Conservation (phyloP, 2,797 vertebrate genomes). For the Sphenopsis melanotis region DNA sequence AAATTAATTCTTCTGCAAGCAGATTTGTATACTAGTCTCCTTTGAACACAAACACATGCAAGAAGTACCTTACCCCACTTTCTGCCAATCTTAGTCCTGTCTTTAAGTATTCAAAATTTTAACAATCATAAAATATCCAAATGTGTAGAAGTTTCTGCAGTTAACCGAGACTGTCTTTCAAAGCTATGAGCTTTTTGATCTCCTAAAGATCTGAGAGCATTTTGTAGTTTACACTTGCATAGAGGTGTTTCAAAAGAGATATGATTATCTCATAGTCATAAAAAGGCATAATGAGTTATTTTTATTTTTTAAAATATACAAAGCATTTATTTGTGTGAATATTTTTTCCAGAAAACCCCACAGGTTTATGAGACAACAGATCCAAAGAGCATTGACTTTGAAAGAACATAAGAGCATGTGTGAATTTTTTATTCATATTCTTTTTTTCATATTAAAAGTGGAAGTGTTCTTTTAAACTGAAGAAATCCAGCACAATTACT, state of each 20-base stretch:
- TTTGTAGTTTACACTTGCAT: conserved; percentile 42
- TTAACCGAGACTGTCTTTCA: conserved; percentile 47
- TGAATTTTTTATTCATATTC: neutral
- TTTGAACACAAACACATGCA: neutral
- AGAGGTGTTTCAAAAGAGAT: conserved; percentile 34
- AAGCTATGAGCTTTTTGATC: conserved; percentile 45
- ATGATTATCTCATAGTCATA: neutral
- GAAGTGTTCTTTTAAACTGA: neutral
- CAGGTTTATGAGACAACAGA: neutral
- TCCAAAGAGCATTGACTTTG: neutral
- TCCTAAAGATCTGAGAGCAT: conserved; percentile 55
- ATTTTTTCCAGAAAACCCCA: neutral
- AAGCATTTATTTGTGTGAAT: neutral
- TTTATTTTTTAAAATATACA: conserved; percentile 15
- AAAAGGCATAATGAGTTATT: neutral
- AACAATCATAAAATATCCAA: conserved; percentile 51
- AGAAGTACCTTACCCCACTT: neutral
- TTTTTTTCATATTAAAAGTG: neutral
- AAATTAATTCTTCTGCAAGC: neutral
- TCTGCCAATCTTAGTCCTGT: neutral
- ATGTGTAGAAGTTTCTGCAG: conserved; percentile 41
- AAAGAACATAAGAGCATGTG: neutral
- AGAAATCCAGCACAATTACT: neutral
- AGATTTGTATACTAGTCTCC: neutral
- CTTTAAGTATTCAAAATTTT: conserved; percentile 55